These are phyloP conservation scores for Irena cyanogastra DNA, from an alignment of 2,113 vertebrate species.

Conservation along the genomic window DNA sequence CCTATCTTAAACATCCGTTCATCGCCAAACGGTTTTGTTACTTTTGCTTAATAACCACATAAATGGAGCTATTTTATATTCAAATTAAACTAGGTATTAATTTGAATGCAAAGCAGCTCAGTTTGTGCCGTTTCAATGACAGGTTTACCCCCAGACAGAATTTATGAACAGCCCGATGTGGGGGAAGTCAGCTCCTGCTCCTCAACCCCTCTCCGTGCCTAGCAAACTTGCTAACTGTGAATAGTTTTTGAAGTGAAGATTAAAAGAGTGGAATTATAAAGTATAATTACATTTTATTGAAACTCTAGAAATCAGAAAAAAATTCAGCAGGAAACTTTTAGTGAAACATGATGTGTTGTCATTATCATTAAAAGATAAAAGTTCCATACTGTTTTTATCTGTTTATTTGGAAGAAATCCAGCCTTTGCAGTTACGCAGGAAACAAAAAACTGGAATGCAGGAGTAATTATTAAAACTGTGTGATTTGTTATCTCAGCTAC, in stretches of 20 bases:
- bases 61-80: constrained; percentile 82
- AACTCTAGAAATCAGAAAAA: constrained; percentile 77
- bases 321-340: constrained; percentile 81
- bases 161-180: constrained; percentile 43
- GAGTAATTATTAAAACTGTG: constrained; percentile 88
- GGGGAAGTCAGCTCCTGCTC: constrained; percentile 28
- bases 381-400: constrained; percentile 87
- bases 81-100: constrained; percentile 80
- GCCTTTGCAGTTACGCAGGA: constrained; percentile 80
- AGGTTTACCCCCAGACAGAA: constrained; percentile 72
- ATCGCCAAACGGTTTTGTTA: constrained; percentile 65
- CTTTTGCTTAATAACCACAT: constrained; percentile 67
- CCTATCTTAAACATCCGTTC: constrained; percentile 76
- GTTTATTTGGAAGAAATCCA: constrained; percentile 84
- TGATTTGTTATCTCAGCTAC: constrained; percentile 85
- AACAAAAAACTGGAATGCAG: constrained; percentile 79
- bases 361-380: constrained; percentile 87
- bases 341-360: constrained; percentile 80
- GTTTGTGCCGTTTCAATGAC: constrained; percentile 67
- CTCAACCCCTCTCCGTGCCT: constrained; percentile 43
- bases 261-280: constrained; percentile 80
- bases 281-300: constrained; percentile 84
- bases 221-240: constrained; percentile 70
- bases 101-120: constrained; percentile 80
- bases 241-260: constrained; percentile 80